These are phyloP conservation scores for Saguinus imperator DNA, from an alignment of 2,113 vertebrate species.

Conservation along the genomic window DNA sequence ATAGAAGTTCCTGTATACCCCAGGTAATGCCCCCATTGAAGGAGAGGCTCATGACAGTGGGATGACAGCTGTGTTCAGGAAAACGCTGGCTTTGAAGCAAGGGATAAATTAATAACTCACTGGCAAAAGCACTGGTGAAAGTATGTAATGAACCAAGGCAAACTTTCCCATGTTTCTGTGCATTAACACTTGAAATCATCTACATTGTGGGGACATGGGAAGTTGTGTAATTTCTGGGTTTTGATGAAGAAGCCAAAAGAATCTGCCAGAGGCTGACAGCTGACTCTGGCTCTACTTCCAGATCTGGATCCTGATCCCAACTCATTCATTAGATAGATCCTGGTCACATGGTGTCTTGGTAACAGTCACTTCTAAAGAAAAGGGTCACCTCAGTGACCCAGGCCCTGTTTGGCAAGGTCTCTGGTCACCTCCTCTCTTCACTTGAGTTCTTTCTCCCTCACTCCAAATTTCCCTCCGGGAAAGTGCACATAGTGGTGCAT, in stretches of 20 bases:
- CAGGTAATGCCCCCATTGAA: not conserved
- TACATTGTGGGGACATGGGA: not conserved
- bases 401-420: too few relatives aligned
- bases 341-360: not conserved
- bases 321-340: not conserved
- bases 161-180: not conserved
- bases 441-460: too few relatives aligned
- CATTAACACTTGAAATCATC: not conserved
- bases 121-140: not conserved
- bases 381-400: too few relatives aligned
- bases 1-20: not conserved
- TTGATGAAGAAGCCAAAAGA: not conserved
- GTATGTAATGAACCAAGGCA: not conserved
- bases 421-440: too few relatives aligned
- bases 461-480: not conserved
- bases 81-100: not conserved
- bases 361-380: not conserved
- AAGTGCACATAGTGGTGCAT: not conserved
- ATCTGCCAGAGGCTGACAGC: too few relatives aligned
- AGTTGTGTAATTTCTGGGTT: not conserved
- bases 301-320: not conserved
- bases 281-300: not conserved
- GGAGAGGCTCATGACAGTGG: not conserved
- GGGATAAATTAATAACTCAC: not conserved
- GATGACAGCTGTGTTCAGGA: not conserved